phyloP scores from a whole-genome alignment of 2,797 vertebrate genomes.

The Eospalax fontanierii region DNA sequence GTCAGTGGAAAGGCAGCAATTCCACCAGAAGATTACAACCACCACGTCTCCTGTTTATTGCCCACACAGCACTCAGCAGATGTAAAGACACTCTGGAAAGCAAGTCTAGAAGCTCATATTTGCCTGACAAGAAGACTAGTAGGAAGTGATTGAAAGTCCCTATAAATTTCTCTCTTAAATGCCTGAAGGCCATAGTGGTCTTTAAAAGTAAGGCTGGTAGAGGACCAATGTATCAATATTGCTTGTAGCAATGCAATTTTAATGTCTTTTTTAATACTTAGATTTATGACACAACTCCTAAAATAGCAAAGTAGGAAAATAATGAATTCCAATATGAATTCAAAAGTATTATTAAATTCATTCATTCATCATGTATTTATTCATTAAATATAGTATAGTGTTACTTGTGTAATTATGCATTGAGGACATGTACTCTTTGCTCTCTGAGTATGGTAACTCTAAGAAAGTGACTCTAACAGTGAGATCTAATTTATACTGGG shows the following conservation, averaged over 20 bases:
- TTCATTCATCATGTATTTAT: not conserved
- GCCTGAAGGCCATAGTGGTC: not conserved
- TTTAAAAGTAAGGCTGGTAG: conserved; percentile 61
- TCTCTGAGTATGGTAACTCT: not conserved
- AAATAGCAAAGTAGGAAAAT: conserved; percentile 34
- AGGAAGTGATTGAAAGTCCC: conserved; percentile 37
- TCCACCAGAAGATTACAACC: not conserved
- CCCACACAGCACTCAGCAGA: not conserved
- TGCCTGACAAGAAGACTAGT: conserved; percentile 35
- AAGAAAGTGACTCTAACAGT: not conserved
- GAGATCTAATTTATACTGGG: not conserved
- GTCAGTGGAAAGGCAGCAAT: not conserved
- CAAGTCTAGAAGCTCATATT: conserved; percentile 10
- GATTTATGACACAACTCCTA: conserved; percentile 43
- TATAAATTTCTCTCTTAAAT: conserved; percentile 55
- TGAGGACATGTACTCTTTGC: not conserved
- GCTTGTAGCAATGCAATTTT: not conserved
- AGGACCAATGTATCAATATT: not conserved
- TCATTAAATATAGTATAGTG: conserved; percentile 14
- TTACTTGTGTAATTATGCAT: not conserved
- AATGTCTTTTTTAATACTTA: conserved; percentile 66
- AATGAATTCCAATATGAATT: conserved; percentile 37
- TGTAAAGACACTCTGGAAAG: not conserved
- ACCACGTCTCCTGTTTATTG: not conserved
- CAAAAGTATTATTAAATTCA: not conserved